Evolutionary conservation across 1,140 invertebrate genomes (phyloP).

Genomic region (Drosophila nigromelanica): DNA sequence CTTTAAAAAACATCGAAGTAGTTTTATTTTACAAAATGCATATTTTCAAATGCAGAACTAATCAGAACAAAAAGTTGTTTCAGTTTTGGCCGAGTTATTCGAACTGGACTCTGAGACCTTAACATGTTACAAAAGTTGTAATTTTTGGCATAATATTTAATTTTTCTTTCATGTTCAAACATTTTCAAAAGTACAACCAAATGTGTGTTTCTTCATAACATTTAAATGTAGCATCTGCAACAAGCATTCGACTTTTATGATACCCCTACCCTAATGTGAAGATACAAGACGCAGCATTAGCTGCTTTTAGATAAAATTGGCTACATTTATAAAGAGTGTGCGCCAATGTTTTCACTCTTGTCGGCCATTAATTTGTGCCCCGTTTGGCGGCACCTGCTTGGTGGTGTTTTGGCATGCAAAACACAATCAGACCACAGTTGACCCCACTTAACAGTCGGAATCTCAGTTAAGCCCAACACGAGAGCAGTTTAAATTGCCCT

Average conservation of each 20-base stretch:
- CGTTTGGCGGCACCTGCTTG: conserved; percentile 10
- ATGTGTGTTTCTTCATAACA: background rate
- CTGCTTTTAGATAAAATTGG: conserved; percentile 51
- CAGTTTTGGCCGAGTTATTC: too few relatives aligned
- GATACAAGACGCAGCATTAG: conserved; percentile 16
- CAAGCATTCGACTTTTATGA: background rate
- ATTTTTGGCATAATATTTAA: too few relatives aligned
- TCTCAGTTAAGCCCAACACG: conserved; percentile 27
- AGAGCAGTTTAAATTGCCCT: conserved; percentile 58
- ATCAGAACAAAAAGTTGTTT: too few relatives aligned
- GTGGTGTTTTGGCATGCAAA: conserved; percentile 69
- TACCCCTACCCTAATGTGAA: background rate
- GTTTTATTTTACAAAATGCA: too few relatives aligned
- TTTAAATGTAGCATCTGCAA: background rate
- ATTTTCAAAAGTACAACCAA: too few relatives aligned
- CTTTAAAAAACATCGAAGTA: too few relatives aligned
- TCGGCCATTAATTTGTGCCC: conserved; percentile 61
- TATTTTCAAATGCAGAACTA: too few relatives aligned
- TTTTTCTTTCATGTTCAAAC: too few relatives aligned
- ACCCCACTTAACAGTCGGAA: conserved; percentile 35
- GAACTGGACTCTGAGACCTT: too few relatives aligned
- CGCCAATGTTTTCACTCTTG: conserved; percentile 56
- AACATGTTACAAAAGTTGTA: too few relatives aligned
- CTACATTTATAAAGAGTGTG: conserved; percentile 66
- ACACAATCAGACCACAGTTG: conserved; percentile 30